These are phyloP conservation scores for Coelopa frigida DNA, from an alignment of 1,140 invertebrate species.

Conservation along the genomic window DNA sequence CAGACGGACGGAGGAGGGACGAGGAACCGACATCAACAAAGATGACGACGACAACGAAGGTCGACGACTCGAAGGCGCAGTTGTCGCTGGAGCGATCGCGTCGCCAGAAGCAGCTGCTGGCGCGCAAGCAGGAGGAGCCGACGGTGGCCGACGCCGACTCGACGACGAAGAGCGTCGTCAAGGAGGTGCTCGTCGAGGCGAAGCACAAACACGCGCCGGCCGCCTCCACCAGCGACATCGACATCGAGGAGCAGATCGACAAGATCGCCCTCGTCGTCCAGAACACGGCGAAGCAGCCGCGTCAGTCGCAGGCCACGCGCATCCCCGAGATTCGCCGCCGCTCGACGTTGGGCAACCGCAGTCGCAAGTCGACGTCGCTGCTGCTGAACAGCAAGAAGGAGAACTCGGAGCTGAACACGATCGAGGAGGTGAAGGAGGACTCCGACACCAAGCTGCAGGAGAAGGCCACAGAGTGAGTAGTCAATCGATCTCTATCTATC, in stretches of 20 bases:
- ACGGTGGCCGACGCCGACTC: slow-evolving; percentile 24
- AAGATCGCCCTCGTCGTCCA: slow-evolving; percentile 9
- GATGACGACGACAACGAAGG: too few species aligned
- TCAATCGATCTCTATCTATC: too few species aligned
- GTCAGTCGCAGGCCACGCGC: too few species aligned
- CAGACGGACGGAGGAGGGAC: too few species aligned
- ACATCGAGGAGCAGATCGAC: slow-evolving; percentile 13
- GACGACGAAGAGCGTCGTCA: slow-evolving; percentile 27
- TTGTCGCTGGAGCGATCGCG: too few species aligned
- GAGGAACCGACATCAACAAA: too few species aligned
- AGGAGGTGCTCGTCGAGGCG: slow-evolving; percentile 6
- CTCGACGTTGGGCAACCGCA: background rate
- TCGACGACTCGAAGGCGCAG: too few species aligned
- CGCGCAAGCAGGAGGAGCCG: slow-evolving; percentile 29
- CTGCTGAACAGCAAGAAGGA: slow-evolving; percentile 2
- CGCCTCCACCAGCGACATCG: background rate
- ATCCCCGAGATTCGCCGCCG: slow-evolving; percentile 1
- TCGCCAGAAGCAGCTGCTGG: slow-evolving; percentile 29
- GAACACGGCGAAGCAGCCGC: too few species aligned
- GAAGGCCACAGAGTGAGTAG: too few species aligned
- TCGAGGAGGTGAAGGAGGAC: slow-evolving; percentile 31
- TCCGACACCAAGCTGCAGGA: slow-evolving; percentile 26
- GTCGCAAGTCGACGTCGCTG: background rate
- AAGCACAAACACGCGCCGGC: background rate
- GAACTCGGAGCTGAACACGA: background rate